Evolutionary conservation across 2,888 invertebrate genomes (phyloP).

Genomic region (Conops quadrifasciatus): DNA sequence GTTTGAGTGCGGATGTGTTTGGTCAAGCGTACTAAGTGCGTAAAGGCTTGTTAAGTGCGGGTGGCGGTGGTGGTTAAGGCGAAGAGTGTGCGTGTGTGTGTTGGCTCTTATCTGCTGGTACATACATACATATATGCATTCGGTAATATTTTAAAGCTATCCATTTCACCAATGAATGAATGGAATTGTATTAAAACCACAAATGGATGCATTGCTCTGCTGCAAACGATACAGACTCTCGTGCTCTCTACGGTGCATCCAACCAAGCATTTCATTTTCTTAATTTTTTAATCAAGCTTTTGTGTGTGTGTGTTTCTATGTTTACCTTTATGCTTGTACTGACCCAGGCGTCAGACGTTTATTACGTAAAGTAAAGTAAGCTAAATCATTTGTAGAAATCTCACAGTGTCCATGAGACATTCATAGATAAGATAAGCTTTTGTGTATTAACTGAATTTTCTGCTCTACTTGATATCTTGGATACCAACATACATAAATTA

Average conservation of each 20-base stretch:
- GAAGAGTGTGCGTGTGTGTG: no score
- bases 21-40: no score
- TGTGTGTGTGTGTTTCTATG: not conserved
- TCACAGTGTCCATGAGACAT: not conserved
- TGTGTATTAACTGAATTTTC: conserved; percentile 5
- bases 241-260: no score
- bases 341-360: not conserved
- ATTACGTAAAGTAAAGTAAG: not conserved
- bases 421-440: not conserved
- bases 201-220: no score
- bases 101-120: no score
- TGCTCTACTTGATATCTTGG: not conserved
- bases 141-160: not conserved
- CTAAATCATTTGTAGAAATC: not conserved
- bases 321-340: not conserved
- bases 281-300: not conserved
- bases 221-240: no score
- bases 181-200: conserved; percentile 18
- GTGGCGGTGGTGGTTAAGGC: no score
- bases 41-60: no score
- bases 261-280: not conserved
- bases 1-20: no score
- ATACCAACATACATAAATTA: not conserved
- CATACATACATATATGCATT: not conserved
- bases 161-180: not conserved